Percentiles rank a stretch among this genome's conserved stretches.
Conservation (phyloP, 1,140 invertebrate genomes). For the Triops cancriformis region DNA sequence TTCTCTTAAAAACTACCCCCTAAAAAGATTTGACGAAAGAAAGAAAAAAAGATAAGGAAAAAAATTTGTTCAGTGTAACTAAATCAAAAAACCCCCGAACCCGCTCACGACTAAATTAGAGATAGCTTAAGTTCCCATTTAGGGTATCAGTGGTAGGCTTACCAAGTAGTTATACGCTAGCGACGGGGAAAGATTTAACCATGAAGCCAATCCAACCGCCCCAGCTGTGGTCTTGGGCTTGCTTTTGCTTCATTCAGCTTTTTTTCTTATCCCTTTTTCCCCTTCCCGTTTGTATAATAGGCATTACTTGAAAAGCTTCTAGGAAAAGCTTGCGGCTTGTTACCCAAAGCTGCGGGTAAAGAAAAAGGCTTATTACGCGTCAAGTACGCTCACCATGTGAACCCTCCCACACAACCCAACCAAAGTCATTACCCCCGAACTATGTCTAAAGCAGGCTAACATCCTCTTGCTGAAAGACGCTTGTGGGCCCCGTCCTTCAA, state of each 20-base stretch:
- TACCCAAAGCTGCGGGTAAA: not conserved
- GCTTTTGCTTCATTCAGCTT: not conserved
- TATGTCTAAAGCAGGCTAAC: not conserved
- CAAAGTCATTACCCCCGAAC: not conserved
- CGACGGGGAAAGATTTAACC: not conserved
- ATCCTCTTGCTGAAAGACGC: not conserved
- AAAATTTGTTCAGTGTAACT: not conserved
- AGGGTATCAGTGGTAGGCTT: slow-evolving; percentile 12
- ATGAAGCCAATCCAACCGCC: not conserved
- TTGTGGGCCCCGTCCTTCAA: not conserved
- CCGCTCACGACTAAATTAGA: not conserved
- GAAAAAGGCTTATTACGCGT: slow-evolving; percentile 13
- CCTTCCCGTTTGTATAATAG: not conserved
- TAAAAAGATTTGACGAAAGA: too few relatives aligned
- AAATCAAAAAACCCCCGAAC: not conserved
- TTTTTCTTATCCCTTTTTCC: not conserved
- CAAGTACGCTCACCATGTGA: slow-evolving; percentile 9
- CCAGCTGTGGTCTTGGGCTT: not conserved
- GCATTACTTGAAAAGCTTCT: not conserved
- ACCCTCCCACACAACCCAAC: too few relatives aligned
- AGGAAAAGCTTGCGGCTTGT: slow-evolving; percentile 4
- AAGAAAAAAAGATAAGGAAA: too few relatives aligned
- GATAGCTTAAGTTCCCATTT: slow-evolving; percentile 14
- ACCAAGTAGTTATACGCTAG: slow-evolving; percentile 10
- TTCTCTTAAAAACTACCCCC: not conserved